phyloP scores from a whole-genome alignment of 2,888 invertebrate species.

The Spisula solida region DNA sequence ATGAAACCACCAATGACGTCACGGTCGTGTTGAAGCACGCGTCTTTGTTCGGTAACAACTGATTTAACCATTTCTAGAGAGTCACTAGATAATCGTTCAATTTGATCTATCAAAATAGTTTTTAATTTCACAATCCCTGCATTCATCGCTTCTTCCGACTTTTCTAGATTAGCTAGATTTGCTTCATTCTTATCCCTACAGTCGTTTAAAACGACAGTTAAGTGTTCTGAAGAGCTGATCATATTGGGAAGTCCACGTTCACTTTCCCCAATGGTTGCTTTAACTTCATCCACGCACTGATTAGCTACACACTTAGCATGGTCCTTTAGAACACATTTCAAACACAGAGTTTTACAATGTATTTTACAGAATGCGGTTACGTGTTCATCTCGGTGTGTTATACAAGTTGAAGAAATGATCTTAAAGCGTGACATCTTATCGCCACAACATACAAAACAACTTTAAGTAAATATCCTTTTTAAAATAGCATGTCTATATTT shows the following conservation, averaged over 20 bases:
- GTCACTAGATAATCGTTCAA: conserved; percentile 18
- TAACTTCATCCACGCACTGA: conserved; percentile 14
- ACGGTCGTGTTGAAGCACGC: not conserved
- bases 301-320: conserved; percentile 25
- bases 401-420: not conserved
- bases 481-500: not conserved
- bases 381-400: conserved; percentile 1
- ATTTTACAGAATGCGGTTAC: conserved; percentile 34
- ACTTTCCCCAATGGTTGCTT: not conserved
- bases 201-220: not conserved
- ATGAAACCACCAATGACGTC: not conserved
- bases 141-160: conserved; percentile 24
- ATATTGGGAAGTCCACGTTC: conserved; percentile 16
- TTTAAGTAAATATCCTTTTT: not conserved
- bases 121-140: conserved; percentile 27
- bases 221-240: not conserved
- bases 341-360: conserved; percentile 23
- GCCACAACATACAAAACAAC: not conserved
- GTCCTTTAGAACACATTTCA: conserved; percentile 25
- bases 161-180: not conserved
- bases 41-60: conserved; percentile 30
- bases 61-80: conserved; percentile 32
- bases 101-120: conserved; percentile 17
- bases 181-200: not conserved
- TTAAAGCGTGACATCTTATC: conserved; percentile 1